Percentiles rank a stretch among this genome's conserved stretches.
These are phyloP conservation scores for Cylindroiulus punctatus DNA, from an alignment of 2,888 invertebrate species.

Conservation along the genomic window DNA sequence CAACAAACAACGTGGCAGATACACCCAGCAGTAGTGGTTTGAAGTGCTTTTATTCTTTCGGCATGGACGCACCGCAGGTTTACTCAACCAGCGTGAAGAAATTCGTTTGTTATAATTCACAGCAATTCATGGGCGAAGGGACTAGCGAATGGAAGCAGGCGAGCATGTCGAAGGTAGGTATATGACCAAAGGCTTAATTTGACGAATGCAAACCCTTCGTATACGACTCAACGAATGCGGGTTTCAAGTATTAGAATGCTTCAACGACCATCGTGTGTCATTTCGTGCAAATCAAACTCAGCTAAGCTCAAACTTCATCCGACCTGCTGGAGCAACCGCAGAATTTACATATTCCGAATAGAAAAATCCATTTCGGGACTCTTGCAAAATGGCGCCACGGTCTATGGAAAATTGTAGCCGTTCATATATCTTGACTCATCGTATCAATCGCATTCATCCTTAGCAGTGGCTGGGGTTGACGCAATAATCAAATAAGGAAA, in stretches of 20 bases:
- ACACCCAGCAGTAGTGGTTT: not conserved
- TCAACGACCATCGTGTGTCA: constrained; percentile 4
- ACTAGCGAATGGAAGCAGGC: not conserved
- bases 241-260: constrained; percentile 5
- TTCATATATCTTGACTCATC: no score
- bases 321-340: not conserved
- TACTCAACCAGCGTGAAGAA: constrained; percentile 24
- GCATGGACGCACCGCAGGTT: constrained; percentile 37
- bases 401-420: no score
- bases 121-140: not conserved
- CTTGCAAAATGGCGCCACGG: not conserved
- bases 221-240: not conserved
- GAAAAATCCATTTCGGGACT: no score
- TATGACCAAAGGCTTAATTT: not conserved
- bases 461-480: no score
- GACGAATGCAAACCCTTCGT: constrained; percentile 7
- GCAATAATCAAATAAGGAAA: no score
- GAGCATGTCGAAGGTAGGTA: constrained; percentile 8
- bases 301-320: not conserved
- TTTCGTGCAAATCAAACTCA: not conserved
- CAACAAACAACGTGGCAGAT: not conserved
- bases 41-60: not conserved
- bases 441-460: no score
- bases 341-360: not conserved
- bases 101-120: constrained; percentile 33